Conservation (phyloP, 2,797 vertebrate species). For the Erpetoichthys calabaricus region DNA sequence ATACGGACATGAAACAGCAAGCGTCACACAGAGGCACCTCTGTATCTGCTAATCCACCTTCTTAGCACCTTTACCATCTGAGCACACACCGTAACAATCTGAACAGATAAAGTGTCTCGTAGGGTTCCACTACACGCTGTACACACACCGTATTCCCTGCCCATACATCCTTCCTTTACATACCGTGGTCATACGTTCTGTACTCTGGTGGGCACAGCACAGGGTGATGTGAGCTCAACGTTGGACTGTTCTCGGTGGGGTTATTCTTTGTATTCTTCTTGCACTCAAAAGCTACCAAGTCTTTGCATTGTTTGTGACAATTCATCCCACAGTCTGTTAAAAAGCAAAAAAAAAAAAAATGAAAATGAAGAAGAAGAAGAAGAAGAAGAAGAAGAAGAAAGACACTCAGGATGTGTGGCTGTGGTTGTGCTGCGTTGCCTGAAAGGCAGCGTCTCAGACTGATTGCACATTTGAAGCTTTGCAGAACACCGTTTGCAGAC, state of each 20-base stretch:
- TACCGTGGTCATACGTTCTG: slow-evolving; percentile 51
- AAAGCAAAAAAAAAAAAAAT: slow-evolving; percentile 21
- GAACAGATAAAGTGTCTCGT: too few species aligned
- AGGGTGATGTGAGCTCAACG: slow-evolving; percentile 33
- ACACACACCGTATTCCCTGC: too few species aligned
- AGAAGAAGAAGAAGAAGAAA: slow-evolving; percentile 24
- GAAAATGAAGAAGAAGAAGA: slow-evolving; percentile 30
- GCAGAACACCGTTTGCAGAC: slow-evolving; percentile 17
- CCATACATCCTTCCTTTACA: slow-evolving; percentile 15
- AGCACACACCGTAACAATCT: too few species aligned
- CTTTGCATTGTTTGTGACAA: slow-evolving; percentile 89
- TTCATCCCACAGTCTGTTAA: slow-evolving; percentile 85
- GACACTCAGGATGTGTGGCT: neutral
- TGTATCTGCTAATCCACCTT: too few species aligned
- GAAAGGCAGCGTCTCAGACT: slow-evolving; percentile 16
- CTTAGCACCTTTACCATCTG: too few species aligned
- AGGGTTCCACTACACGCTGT: too few species aligned
- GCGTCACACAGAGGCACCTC: too few species aligned
- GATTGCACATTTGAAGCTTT: slow-evolving; percentile 23
- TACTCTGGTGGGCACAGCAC: slow-evolving; percentile 48
- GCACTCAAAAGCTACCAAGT: slow-evolving; percentile 85
- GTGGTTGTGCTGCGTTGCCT: slow-evolving; percentile 22
- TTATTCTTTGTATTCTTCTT: slow-evolving; percentile 59
- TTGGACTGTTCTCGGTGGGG: slow-evolving; percentile 44
- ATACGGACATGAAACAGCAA: too few species aligned